A percentile compares a stretch with the other conserved stretches of the same genome.
Conservation (phyloP, 2,888 invertebrate genomes). For the Nomada goodeniana region DNA sequence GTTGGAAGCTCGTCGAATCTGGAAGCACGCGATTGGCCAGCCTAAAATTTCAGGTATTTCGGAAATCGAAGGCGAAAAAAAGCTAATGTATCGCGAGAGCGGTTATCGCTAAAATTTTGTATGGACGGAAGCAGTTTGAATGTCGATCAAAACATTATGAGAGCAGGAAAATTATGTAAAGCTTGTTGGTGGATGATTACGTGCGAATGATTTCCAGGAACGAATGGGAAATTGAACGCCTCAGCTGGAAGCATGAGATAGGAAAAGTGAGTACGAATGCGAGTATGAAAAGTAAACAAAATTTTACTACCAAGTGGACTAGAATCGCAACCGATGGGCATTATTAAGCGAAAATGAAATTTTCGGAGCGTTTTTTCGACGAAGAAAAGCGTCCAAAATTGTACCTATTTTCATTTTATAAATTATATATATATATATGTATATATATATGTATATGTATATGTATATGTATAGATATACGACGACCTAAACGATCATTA, state of each 20-base stretch:
- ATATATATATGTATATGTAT: conserved; percentile 76
- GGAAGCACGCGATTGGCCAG: conserved; percentile 77
- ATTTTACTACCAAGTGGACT: conserved; percentile 84
- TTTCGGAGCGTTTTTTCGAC: conserved; percentile 84
- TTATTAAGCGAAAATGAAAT: conserved; percentile 81
- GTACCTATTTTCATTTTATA: conserved; percentile 85
- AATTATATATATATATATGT: conserved; percentile 80
- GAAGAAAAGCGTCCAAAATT: conserved; percentile 83
- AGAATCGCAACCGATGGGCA: conserved; percentile 85
- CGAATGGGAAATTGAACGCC: conserved; percentile 14
- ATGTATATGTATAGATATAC: conserved; percentile 82
- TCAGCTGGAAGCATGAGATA: conserved; percentile 22
- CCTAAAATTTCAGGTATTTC: conserved; percentile 80
- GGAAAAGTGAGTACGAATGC: conserved; percentile 51
- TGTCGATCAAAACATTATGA: conserved; percentile 45
- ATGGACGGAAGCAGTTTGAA: conserved; percentile 48
- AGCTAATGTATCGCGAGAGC: conserved; percentile 74
- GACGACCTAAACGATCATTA: conserved; percentile 82
- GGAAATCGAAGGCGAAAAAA: conserved; percentile 78
- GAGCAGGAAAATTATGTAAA: conserved; percentile 33
- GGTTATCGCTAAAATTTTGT: conserved; percentile 69
- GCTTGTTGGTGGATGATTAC: conserved; percentile 1
- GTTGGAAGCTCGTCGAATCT: conserved; percentile 74
- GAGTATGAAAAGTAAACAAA: conserved; percentile 76
- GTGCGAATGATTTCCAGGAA: conserved; percentile 30